These are phyloP conservation scores for Opisthograptis luteolata DNA, from an alignment of 2,888 invertebrate genomes.

Conservation along the genomic window DNA sequence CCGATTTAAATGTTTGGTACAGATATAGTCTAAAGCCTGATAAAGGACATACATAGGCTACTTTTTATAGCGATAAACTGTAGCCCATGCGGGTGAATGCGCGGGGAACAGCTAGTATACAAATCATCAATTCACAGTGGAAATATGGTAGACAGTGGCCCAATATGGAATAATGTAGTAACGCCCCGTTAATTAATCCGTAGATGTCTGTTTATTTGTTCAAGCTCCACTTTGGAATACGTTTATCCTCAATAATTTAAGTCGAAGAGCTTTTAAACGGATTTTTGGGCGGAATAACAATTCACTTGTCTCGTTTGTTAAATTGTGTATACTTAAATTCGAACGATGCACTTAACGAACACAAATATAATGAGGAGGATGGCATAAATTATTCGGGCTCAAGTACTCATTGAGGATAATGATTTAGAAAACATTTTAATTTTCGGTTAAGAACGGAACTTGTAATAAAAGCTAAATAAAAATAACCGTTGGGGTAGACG, in stretches of 20 bases:
- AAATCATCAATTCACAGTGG: too few species aligned
- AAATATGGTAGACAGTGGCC: too few species aligned
- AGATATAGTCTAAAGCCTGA: too few species aligned
- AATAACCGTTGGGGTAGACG: too few species aligned
- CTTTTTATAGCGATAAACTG: too few species aligned
- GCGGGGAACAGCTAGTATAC: too few species aligned
- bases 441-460: not conserved
- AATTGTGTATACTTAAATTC: conserved; percentile 45
- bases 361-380: conserved; percentile 33
- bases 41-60: too few species aligned
- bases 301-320: conserved; percentile 49
- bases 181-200: conserved; percentile 50
- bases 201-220: conserved; percentile 59
- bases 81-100: too few species aligned
- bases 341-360: conserved; percentile 42
- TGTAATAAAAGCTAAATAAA: too few species aligned
- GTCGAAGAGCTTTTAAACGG: conserved; percentile 64
- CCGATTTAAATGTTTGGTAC: too few species aligned
- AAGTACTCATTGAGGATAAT: not conserved
- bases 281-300: conserved; percentile 61
- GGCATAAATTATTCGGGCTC: conserved; percentile 17
- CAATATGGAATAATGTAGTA: conserved; percentile 37
- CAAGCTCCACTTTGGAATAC: conserved; percentile 42
- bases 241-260: conserved; percentile 63
- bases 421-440: not conserved